phyloP scores from a whole-genome alignment of 2,888 invertebrate genomes.

The Mimas tiliae region DNA sequence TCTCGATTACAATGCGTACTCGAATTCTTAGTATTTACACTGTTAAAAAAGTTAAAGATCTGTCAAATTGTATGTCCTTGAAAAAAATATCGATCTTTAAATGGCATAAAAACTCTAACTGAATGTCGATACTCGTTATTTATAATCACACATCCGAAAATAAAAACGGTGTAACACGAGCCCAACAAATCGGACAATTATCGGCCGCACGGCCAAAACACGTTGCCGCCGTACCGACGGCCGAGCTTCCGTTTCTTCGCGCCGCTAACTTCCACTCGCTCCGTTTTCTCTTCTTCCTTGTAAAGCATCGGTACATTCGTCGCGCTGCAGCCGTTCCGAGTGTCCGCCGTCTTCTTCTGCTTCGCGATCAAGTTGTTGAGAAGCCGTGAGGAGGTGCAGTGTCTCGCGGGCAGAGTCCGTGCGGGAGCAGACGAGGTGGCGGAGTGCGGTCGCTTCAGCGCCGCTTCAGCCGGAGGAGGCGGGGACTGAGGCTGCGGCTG shows the following conservation, averaged over 20 bases:
- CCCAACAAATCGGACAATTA: conserved; percentile 44
- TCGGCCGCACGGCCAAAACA: conserved; percentile 80
- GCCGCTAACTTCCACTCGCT: conserved; percentile 58
- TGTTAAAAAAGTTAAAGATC: background rate
- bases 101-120: background rate
- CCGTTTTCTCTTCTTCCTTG: conserved; percentile 44
- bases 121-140: conserved; percentile 4
- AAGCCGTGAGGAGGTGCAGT: conserved; percentile 65
- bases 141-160: background rate
- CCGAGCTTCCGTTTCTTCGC: conserved; percentile 78
- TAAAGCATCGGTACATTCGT: conserved; percentile 50
- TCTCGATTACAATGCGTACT: background rate
- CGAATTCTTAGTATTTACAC: background rate
- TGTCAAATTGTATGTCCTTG: background rate
- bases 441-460: conserved; percentile 28
- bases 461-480: conserved; percentile 32
- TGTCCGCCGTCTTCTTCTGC: conserved; percentile 46
- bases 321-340: conserved; percentile 50
- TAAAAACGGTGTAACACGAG: conserved; percentile 29
- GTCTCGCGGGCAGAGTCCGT: conserved; percentile 50
- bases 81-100: background rate
- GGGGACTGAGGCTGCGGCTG: no score
- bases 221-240: conserved; percentile 68
- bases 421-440: conserved; percentile 38
- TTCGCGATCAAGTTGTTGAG: conserved; percentile 64